Conservation (phyloP, 2,113 vertebrate species). For the Anthoscopus minutus region DNA sequence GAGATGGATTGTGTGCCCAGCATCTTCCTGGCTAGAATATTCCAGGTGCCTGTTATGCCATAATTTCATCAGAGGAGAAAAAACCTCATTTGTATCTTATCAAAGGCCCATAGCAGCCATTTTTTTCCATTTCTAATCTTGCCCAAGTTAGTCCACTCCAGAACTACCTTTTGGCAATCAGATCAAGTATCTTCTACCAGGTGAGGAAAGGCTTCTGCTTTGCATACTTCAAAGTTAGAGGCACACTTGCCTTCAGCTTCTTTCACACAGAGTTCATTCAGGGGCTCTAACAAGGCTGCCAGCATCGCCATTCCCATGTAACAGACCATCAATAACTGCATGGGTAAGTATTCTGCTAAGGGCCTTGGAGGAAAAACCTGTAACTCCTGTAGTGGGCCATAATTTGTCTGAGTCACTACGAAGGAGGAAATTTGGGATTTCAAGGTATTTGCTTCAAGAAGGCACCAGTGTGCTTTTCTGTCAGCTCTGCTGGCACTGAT, state of each 20-base stretch:
- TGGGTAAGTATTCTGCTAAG: background rate
- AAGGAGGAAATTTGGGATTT: background rate
- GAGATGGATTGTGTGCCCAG: background rate
- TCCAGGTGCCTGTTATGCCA: background rate
- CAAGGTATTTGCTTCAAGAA: background rate
- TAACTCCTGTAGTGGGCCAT: background rate
- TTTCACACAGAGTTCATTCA: background rate
- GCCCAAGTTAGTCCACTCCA: background rate
- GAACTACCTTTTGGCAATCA: background rate
- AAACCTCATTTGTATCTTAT: rapidly evolving
- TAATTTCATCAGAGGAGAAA: background rate
- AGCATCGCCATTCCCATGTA: background rate
- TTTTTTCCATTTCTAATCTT: background rate
- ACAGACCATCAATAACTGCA: background rate
- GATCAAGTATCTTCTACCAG: background rate
- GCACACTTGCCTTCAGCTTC: background rate
- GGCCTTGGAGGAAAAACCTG: background rate
- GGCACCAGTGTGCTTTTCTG: background rate
- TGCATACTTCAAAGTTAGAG: background rate
- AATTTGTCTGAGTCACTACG: background rate
- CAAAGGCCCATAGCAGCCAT: background rate
- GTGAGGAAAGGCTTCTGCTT: background rate
- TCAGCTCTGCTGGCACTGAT: background rate
- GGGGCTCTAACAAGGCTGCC: background rate
- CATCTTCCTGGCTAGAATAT: background rate